Percentiles rank a stretch among this genome's conserved stretches.
Evolutionary conservation across 2,888 invertebrate species (phyloP).

Genomic region (Isoperla grammatica): DNA sequence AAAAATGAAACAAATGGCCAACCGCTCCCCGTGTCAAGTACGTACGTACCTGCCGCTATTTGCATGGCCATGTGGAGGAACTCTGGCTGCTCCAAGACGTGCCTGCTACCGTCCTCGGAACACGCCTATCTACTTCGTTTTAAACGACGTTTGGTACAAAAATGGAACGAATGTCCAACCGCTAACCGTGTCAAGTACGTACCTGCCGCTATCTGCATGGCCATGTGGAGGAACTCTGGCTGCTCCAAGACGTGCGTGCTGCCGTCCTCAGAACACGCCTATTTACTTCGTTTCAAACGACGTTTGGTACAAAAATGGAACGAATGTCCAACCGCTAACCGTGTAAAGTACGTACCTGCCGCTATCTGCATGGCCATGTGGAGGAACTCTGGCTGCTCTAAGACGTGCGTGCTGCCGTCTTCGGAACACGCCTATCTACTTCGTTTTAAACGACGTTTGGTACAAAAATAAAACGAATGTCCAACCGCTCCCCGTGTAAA

Average conservation of each 20-base stretch:
- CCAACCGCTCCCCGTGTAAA: too few species aligned
- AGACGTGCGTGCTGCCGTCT: constrained; percentile 57
- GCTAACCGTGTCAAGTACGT: too few species aligned
- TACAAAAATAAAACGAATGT: too few species aligned
- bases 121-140: too few species aligned
- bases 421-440: constrained; percentile 52
- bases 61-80: constrained; percentile 87
- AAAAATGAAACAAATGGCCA: too few species aligned
- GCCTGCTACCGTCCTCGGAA: constrained; percentile 57
- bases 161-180: too few species aligned
- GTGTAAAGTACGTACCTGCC: constrained; percentile 54
- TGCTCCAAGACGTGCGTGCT: constrained; percentile 60
- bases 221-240: constrained; percentile 83
- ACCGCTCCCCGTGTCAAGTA: too few species aligned
- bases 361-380: constrained; percentile 87
- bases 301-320: too few species aligned
- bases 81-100: constrained; percentile 70
- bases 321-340: too few species aligned
- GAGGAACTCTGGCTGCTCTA: constrained; percentile 78
- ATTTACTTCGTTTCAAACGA: too few species aligned
- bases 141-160: too few species aligned
- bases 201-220: constrained; percentile 77
- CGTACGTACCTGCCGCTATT: constrained; percentile 67
- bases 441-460: too few species aligned
- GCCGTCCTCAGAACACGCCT: constrained; percentile 57